Evolutionary conservation across 2,113 vertebrate genomes (phyloP).

Genomic region (Lucifuga dentata): DNA sequence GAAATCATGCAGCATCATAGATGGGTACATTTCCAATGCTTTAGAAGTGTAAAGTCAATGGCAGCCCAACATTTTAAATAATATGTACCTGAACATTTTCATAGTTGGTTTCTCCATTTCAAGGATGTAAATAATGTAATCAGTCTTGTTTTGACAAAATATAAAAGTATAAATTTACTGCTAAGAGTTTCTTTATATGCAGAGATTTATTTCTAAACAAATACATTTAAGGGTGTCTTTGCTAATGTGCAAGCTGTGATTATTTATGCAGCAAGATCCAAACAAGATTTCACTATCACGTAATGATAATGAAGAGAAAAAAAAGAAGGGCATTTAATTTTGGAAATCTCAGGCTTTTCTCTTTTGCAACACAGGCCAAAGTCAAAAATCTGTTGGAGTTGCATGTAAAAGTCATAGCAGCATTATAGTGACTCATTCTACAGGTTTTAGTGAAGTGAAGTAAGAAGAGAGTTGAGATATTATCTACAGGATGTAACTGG

Average conservation of each 20-base stretch:
- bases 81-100: too few species aligned
- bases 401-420: background rate
- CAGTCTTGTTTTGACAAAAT: constrained; percentile 1
- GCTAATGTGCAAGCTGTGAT: too few species aligned
- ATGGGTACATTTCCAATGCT: constrained; percentile 24
- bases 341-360: background rate
- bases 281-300: too few species aligned
- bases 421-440: constrained; percentile 5
- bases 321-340: too few species aligned
- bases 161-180: background rate
- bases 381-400: background rate
- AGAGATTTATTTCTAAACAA: too few species aligned
- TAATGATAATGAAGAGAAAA: too few species aligned
- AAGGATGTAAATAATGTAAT: constrained; percentile 5
- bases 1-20: constrained; percentile 2
- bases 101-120: background rate
- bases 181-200: background rate
- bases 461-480: constrained; percentile 16
- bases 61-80: too few species aligned
- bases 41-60: background rate
- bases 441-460: background rate
- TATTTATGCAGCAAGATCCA: too few species aligned
- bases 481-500: constrained; percentile 20
- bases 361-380: background rate
- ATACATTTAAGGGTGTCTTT: too few species aligned